Evolutionary conservation across 2,113 vertebrate species (phyloP).

Genomic region (Nymphicus hollandicus): DNA sequence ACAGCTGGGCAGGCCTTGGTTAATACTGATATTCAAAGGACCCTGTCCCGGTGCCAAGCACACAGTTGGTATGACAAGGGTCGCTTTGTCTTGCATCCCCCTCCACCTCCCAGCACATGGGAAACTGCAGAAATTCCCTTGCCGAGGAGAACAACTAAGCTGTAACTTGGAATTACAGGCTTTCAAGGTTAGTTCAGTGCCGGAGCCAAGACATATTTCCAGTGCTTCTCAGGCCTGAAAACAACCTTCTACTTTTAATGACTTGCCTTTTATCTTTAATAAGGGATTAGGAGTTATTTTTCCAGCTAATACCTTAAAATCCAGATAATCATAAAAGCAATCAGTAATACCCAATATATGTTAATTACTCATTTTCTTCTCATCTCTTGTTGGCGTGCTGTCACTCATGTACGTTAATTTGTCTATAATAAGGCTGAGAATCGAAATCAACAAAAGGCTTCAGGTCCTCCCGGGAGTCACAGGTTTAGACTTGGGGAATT

Average conservation of each 20-base stretch:
- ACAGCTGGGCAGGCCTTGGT: constrained; percentile 15
- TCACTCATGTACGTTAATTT: constrained; percentile 52
- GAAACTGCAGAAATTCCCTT: constrained; percentile 68
- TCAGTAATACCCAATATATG: constrained; percentile 51
- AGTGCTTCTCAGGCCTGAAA: constrained; percentile 57
- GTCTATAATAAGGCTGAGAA: constrained; percentile 46
- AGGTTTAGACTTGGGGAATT: constrained; percentile 9
- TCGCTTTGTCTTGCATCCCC: constrained; percentile 66
- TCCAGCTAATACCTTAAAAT: constrained; percentile 71
- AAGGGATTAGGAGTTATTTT: constrained; percentile 71
- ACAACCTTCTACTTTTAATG: constrained; percentile 70
- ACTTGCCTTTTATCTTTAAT: constrained; percentile 71
- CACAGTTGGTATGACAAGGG: constrained; percentile 55
- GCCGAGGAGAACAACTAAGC: constrained; percentile 51
- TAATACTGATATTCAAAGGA: constrained; percentile 5
- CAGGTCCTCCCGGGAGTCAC: constrained; percentile 7
- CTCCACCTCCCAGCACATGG: constrained; percentile 66
- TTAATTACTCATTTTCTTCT: constrained; percentile 69
- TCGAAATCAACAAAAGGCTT: constrained; percentile 2
- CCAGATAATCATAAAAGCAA: constrained; percentile 71
- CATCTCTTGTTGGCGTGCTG: constrained; percentile 11
- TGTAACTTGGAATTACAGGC: constrained; percentile 52
- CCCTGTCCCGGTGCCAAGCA: constrained; percentile 55
- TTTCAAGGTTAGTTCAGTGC: constrained; percentile 37
- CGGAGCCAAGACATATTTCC: constrained; percentile 67